These are phyloP conservation scores for Thaumatotibia leucotreta DNA, from an alignment of 1,140 invertebrate species.

Conservation along the genomic window DNA sequence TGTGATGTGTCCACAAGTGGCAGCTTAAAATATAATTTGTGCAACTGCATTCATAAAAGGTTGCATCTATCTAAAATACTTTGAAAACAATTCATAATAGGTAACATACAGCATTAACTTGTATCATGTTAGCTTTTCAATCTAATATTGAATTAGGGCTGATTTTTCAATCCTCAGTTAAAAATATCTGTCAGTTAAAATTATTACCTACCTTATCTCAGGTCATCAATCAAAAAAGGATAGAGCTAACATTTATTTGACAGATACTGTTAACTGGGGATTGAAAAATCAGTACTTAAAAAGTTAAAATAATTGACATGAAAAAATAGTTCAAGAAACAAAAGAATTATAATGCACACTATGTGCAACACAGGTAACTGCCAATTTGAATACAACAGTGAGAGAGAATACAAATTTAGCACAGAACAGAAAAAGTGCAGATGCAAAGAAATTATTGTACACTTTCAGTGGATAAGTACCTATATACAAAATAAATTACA, in stretches of 20 bases:
- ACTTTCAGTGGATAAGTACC: conserved; percentile 19
- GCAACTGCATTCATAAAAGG: not conserved
- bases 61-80: conserved; percentile 6
- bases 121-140: not conserved
- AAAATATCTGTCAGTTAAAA: not conserved
- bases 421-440: not conserved
- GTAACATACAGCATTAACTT: not conserved
- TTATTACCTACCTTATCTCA: no score
- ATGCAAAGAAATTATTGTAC: not conserved
- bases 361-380: not conserved
- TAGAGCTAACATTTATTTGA: no score
- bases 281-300: no score
- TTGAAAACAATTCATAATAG: not conserved
- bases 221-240: no score
- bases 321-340: no score
- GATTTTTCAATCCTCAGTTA: no score
- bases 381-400: not conserved
- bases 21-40: not conserved
- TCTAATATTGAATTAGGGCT: not conserved
- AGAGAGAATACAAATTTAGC: not conserved
- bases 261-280: no score
- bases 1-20: no score
- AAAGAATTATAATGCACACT: not conserved
- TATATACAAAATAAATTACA: conserved; percentile 71
- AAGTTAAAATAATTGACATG: not conserved